phyloP scores from a whole-genome alignment of 2,113 vertebrate genomes.

The Corythornis madagascariensis region DNA sequence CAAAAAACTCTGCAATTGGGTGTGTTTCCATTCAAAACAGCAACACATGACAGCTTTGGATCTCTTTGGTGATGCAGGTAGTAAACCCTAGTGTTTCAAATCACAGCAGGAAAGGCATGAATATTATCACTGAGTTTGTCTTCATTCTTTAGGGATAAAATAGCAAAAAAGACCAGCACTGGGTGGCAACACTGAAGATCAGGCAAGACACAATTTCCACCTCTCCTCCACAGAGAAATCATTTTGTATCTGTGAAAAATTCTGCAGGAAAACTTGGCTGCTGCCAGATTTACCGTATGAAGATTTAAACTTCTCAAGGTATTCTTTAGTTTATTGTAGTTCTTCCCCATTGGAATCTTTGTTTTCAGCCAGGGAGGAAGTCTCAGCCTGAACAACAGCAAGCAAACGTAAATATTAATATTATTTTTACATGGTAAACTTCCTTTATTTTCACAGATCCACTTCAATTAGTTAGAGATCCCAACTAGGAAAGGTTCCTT shows the following conservation, averaged over 20 bases:
- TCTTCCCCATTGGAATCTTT: slow-evolving; percentile 94
- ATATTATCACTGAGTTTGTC: neutral
- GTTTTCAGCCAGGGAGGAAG: slow-evolving; percentile 98
- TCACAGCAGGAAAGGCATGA: neutral
- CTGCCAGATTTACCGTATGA: slow-evolving; percentile 85
- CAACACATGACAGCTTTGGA: neutral
- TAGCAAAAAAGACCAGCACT: neutral
- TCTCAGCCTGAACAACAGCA: slow-evolving; percentile 79
- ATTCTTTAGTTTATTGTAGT: slow-evolving; percentile 94
- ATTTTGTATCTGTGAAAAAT: neutral
- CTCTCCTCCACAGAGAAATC: neutral
- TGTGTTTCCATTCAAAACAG: neutral
- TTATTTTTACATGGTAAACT: neutral
- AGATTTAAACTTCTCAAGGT: slow-evolving; percentile 91
- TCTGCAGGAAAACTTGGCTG: neutral
- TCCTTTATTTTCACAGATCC: neutral
- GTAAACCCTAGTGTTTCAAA: neutral
- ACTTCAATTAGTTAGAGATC: neutral
- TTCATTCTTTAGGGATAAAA: neutral
- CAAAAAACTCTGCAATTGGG: neutral
- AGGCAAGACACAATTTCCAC: neutral
- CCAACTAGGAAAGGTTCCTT: neutral
- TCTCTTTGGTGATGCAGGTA: neutral
- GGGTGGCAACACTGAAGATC: neutral
- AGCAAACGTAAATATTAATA: neutral